Conservation (phyloP, 2,797 vertebrate genomes). For the Poliocrania exsul region DNA sequence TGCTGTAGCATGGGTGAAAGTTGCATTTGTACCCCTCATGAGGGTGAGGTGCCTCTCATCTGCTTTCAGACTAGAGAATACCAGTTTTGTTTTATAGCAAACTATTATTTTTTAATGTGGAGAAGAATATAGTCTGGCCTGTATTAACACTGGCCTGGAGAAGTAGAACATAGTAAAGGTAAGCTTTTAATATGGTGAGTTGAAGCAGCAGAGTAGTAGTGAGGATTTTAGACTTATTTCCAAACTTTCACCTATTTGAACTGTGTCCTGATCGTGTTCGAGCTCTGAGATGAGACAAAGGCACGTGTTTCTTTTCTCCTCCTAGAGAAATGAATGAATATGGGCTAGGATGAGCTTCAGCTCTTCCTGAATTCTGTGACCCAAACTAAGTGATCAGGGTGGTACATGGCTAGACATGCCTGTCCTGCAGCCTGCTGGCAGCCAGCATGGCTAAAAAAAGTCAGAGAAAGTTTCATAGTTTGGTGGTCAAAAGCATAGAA, state of each 20-base stretch:
- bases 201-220: background rate
- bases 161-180: background rate
- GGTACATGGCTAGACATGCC: background rate
- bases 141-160: background rate
- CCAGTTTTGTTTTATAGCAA: background rate
- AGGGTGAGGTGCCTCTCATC: background rate
- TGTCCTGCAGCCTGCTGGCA: background rate
- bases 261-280: background rate
- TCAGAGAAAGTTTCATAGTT: background rate
- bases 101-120: background rate
- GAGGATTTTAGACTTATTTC: background rate
- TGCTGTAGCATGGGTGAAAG: background rate
- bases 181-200: background rate
- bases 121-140: background rate
- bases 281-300: background rate
- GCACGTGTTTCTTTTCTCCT: background rate
- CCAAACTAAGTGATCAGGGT: background rate
- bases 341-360: background rate
- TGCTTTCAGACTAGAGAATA: background rate
- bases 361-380: background rate
- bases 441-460: background rate
- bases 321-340: background rate
- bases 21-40: background rate
- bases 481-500: background rate
- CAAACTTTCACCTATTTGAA: accelerated